phyloP scores from a whole-genome alignment of 2,113 vertebrate genomes.

The Catharus fuscescens region DNA sequence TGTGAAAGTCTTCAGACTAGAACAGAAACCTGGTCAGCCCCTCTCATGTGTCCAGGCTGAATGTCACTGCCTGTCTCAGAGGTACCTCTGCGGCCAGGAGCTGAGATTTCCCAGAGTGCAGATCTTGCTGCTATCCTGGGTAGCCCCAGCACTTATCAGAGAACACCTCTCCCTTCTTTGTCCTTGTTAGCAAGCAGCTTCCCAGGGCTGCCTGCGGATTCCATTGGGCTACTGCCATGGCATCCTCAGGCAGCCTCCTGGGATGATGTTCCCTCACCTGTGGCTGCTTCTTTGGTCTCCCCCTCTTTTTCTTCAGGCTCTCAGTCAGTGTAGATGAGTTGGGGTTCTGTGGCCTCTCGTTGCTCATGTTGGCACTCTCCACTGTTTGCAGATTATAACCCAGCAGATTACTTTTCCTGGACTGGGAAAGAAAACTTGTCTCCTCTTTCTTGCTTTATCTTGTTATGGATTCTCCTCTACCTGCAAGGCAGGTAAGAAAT shows the following conservation, averaged over 20 bases:
- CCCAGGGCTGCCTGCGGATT: background rate
- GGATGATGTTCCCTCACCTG: constrained; percentile 29
- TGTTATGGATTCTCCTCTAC: background rate
- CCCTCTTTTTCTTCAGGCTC: constrained; percentile 62
- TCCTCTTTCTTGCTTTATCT: background rate
- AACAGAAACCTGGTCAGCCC: background rate
- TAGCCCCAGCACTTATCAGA: background rate
- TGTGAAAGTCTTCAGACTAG: background rate
- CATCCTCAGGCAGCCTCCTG: background rate
- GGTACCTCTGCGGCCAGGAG: background rate
- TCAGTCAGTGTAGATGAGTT: background rate
- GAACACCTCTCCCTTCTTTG: background rate
- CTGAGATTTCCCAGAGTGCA: background rate
- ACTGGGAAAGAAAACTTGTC: background rate
- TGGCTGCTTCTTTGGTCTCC: constrained; percentile 63
- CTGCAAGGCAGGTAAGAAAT: background rate
- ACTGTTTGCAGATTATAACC: background rate
- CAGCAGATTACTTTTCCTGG: background rate
- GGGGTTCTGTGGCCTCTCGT: background rate
- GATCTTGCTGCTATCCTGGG: background rate
- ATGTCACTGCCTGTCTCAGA: background rate
- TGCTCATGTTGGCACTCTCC: constrained; percentile 33
- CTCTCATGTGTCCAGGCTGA: background rate
- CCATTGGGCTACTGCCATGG: background rate
- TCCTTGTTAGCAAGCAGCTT: background rate